A percentile compares a stretch with the other conserved stretches of the same genome.
These are phyloP conservation scores for Beroe forskalii DNA, from an alignment of 37 sponge, comb jelly and placozoan species.

Conservation along the genomic window DNA sequence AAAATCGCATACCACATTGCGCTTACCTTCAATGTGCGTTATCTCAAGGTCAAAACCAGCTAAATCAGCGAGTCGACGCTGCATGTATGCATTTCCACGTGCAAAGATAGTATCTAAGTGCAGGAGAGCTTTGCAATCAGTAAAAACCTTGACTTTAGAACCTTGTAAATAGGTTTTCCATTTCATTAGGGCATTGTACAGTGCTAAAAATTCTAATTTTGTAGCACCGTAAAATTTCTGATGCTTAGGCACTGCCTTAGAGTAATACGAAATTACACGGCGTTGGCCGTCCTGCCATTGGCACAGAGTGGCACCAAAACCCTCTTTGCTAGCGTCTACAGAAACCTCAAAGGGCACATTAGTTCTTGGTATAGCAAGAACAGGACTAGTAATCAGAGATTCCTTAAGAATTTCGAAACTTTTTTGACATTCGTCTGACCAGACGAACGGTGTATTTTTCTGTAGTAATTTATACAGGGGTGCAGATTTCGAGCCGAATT, in stretches of 20 bases:
- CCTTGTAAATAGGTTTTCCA: background rate
- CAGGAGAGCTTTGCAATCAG: background rate
- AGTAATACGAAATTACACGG: background rate
- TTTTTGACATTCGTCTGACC: background rate
- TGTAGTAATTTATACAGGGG: slow-evolving; percentile 6
- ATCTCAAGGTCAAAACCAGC: background rate
- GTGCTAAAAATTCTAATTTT: background rate
- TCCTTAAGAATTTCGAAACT: background rate
- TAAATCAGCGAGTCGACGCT: background rate
- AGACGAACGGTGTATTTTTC: background rate
- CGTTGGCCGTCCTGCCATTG: background rate
- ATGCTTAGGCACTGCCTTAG: background rate
- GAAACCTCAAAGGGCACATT: background rate
- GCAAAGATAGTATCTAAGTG: background rate
- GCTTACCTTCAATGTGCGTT: background rate
- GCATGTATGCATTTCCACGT: background rate
- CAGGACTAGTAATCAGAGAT: background rate
- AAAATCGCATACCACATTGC: background rate
- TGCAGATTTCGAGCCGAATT: background rate
- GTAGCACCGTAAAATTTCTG: background rate
- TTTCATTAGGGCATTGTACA: background rate
- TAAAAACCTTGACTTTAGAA: background rate
- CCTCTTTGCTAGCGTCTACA: background rate
- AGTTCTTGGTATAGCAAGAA: background rate
- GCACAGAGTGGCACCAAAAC: background rate